Conservation (phyloP, 2,888 invertebrate species). For the Amiota communis region DNA sequence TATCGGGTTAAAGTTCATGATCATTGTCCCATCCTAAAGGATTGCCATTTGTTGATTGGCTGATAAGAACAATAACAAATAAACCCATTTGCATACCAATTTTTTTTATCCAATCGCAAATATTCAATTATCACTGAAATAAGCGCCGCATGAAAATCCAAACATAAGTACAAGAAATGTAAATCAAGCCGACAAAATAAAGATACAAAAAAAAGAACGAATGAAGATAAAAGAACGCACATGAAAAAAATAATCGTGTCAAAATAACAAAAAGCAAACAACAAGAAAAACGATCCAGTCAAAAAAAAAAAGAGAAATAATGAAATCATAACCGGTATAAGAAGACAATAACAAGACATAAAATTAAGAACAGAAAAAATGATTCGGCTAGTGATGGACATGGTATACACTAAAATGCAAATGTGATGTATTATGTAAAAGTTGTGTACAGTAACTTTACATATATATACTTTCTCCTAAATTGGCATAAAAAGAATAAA, state of each 20-base stretch:
- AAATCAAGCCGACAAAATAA: neutral
- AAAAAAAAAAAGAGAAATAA: constrained; percentile 29
- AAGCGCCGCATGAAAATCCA: constrained; percentile 5
- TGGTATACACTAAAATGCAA: too few relatives aligned
- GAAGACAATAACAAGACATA: neutral
- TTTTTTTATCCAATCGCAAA: constrained; percentile 18
- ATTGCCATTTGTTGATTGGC: constrained; percentile 16
- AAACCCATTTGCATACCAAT: neutral
- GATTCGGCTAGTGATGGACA: too few relatives aligned
- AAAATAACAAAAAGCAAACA: constrained; percentile 24
- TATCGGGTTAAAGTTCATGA: neutral
- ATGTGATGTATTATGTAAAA: too few relatives aligned
- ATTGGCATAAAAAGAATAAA: too few relatives aligned
- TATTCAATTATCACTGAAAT: neutral
- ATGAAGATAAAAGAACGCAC: constrained; percentile 25
- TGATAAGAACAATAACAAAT: constrained; percentile 8
- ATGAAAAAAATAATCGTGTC: constrained; percentile 39
- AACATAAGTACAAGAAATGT: constrained; percentile 6
- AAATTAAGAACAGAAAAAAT: too few relatives aligned
- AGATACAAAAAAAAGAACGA: constrained; percentile 36
- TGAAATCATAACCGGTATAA: constrained; percentile 6
- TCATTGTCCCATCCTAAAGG: constrained; percentile 5
- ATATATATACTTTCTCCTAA: too few relatives aligned
- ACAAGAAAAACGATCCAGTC: constrained; percentile 39
- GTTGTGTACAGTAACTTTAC: too few relatives aligned